Evolutionary conservation across 2,888 invertebrate genomes (phyloP).

Genomic region (Cremastinae sp.): DNA sequence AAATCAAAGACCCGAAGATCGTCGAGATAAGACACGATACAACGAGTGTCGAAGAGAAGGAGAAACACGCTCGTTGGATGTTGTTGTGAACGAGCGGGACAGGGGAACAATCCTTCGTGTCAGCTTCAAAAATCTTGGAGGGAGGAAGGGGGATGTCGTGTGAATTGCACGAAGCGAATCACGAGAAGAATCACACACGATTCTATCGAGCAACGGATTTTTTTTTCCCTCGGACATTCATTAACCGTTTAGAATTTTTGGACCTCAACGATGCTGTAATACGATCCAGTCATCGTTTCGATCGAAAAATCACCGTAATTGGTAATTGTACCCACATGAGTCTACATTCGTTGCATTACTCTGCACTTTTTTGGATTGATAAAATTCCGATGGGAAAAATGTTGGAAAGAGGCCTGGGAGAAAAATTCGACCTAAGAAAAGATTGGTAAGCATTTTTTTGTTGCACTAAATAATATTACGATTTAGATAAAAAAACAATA

Average conservation of each 20-base stretch:
- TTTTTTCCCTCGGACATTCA: neutral
- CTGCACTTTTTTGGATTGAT: too few species aligned
- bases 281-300: neutral
- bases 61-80: constrained; percentile 64
- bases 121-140: constrained; percentile 42
- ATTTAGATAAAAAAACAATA: too few species aligned
- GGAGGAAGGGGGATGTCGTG: constrained; percentile 39
- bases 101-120: constrained; percentile 37
- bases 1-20: constrained; percentile 55
- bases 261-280: neutral
- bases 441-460: too few species aligned
- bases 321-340: too few species aligned
- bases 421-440: too few species aligned
- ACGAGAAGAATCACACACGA: constrained; percentile 21
- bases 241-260: neutral
- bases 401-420: too few species aligned
- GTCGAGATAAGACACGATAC: constrained; percentile 67
- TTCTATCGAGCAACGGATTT: constrained; percentile 3
- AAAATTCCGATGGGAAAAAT: too few species aligned
- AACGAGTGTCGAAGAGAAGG: constrained; percentile 69
- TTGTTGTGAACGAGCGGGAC: constrained; percentile 61
- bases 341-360: too few species aligned
- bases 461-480: too few species aligned
- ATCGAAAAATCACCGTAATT: too few species aligned
- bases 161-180: constrained; percentile 43